Percentiles rank a stretch among this genome's conserved stretches.
Conservation (phyloP, 2,797 vertebrate genomes). For the Spizella passerina region DNA sequence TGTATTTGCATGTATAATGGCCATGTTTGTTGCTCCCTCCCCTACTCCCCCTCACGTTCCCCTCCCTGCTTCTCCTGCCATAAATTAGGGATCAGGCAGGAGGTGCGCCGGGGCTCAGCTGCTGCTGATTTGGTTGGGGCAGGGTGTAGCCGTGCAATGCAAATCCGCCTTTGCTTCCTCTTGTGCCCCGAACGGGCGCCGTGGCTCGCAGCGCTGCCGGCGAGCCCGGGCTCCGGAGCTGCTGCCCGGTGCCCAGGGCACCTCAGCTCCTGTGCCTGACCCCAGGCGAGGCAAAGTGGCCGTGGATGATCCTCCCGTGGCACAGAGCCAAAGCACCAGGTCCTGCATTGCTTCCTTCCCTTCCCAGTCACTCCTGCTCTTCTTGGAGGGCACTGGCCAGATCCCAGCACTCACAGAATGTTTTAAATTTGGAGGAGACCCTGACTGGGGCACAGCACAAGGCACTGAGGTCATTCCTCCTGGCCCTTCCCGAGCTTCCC, state of each 20-base stretch:
- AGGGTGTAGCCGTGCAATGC: conserved; percentile 25
- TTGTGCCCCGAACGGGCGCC: background rate
- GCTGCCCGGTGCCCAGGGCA: background rate
- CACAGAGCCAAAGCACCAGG: background rate
- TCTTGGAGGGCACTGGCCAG: background rate
- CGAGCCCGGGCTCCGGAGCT: fast-evolving
- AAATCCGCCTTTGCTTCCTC: conserved; percentile 17
- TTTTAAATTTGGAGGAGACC: background rate
- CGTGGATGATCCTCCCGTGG: background rate
- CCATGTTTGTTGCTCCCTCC: background rate
- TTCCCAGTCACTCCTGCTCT: background rate
- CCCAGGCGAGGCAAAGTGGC: background rate
- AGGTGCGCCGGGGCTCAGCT: background rate
- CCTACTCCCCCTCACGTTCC: conserved; percentile 21
- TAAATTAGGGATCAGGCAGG: background rate
- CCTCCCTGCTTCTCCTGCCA: conserved; percentile 16
- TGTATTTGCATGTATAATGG: conserved; percentile 30
- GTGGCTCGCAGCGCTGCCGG: background rate
- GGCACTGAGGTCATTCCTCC: background rate
- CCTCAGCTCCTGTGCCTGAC: background rate
- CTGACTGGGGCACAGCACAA: background rate
- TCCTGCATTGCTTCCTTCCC: background rate
- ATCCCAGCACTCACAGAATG: background rate
- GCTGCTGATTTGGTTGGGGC: conserved; percentile 19
- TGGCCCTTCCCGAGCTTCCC: background rate